Base-by-base conservation (phyloP, 2,888 invertebrate genomes). In the Tillus elongatus region DNA sequence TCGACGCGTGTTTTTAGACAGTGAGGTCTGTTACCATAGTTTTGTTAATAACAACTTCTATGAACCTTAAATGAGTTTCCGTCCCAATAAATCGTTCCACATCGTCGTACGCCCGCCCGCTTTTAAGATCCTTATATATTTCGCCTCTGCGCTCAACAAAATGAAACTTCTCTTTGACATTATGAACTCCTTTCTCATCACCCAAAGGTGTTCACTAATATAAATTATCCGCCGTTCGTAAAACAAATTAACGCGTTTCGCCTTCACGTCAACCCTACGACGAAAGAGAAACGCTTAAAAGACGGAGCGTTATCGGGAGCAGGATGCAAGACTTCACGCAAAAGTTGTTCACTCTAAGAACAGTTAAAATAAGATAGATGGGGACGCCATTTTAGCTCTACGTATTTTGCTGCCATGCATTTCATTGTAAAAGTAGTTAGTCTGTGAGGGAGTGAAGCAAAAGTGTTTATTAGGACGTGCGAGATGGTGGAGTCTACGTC, bases 111-210 rank as follows among this genome's bases (percentile, higher is more conserved):
- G 45, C n/a, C n/a, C n/a, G n/a, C 46, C 43, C 47, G 49, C 51
- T 53, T 52, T 52, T 50, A 52, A 52, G 53, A 50, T 52, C 53
- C 53, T 52, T 51, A 53, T 56, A 57, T 58, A 57, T 59, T 57
- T 56, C 54, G 45, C 39, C 44, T 45, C 37, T 13, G 15, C n/a
- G n/a, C n/a, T 42, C 48, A 59, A 62, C 60, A 58, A 62, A 63
- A 62, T 62, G 61, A 61, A 61, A 61, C 61, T 62, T 63, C 61
- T 57, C 61, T 62, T 61, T 63, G 63, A 63, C 62, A 59, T 60
- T 58, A 61, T 59, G 60, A 61, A 61, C 63, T 60, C 58, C 58
- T 58, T 59, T 59, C 57, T 58, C 57, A 52, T 51, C 55, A 53
- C 52, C n/a, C 55, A 53, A 58, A 61, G 61, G 61, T 60, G 61